Evolutionary conservation across 2,888 invertebrate genomes (phyloP), one percentile per base, ranked within the genome.

Genomic region (Mythimna impura): DNA sequence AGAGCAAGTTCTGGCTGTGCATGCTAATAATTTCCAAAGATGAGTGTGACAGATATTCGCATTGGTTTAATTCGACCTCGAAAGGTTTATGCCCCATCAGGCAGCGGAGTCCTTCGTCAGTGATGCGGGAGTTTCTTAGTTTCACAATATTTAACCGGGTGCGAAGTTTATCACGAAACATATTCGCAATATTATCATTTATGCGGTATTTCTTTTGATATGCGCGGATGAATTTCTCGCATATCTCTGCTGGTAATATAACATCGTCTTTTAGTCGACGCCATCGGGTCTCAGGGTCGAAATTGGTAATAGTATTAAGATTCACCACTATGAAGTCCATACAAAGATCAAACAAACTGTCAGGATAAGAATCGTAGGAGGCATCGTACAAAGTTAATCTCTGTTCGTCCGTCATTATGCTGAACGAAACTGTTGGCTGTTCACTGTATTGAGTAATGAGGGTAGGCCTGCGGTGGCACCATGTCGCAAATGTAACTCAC

Each of bases 11-110:
- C 77, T 97, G 96, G 54, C 98, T 97, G 89, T 97, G 96, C 71
- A 95, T 95, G 83, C 98, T 98, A 66, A 99, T 97, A 71, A 97
- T 94, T 76, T 97, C 97, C 78, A 98, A 96, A 34, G 97, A 97
- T 34, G 94, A 91, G 58, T 97, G 95, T 0, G 97, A 97, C 61
- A 99, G 93, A 80, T 97, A 96, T 79, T 97, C 96, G 91, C 98
- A 98, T 86, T 98, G 97, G 72, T 97, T 97, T 80, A 99, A 95
- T 84, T 98, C 98, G 64, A 99, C 93, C 80, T 98, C 97, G 20
- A 96, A 94, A 55, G 98, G 96, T 81, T 97, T 97, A 92, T 99
- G 99, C 66, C 97, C 96, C 91, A 98, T 94, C 22, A 99, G 93
- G 67, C 97, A 97, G 83, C 97, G 96, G 65, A 99, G 93, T 72